phyloP scores from a whole-genome alignment of 2,888 invertebrate genomes.

The Tineola bisselliella region DNA sequence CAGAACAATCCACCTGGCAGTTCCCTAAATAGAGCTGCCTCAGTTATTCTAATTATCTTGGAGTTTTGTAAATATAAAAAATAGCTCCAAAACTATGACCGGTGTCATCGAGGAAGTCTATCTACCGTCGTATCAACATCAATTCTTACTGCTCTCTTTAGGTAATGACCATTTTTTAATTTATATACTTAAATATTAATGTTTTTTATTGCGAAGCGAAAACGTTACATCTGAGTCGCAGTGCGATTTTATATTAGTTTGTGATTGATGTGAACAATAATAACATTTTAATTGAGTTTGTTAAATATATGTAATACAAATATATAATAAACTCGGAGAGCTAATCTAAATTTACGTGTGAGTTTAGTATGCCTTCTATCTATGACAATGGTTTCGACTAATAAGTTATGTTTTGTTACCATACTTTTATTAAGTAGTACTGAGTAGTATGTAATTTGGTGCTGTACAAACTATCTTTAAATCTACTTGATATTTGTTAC shows the following conservation, averaged over 20 bases:
- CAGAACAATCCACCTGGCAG: conserved; percentile 37
- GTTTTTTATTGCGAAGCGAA: neutral
- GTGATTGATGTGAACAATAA: no score
- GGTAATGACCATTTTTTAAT: conserved; percentile 6
- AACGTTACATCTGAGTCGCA: neutral
- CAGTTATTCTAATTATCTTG: neutral
- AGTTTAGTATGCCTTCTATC: neutral
- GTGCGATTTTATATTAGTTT: neutral
- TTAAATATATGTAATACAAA: no score
- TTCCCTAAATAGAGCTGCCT: conserved; percentile 40
- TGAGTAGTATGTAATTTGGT: conserved; percentile 5
- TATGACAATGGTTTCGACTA: neutral
- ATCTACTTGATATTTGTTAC: conserved; percentile 18
- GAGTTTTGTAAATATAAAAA: neutral
- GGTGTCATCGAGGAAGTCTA: neutral
- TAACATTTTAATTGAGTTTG: neutral
- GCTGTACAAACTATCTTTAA: conserved; percentile 8
- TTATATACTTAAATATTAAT: neutral
- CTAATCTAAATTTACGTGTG: neutral
- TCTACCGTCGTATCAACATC: neutral
- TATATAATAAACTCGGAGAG: neutral
- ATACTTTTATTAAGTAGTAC: conserved; percentile 1
- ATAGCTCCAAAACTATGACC: neutral
- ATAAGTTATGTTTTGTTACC: conserved; percentile 1
- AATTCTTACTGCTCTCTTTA: neutral